Percentiles rank a stretch among this genome's conserved stretches.
Conservation (phyloP, 2,888 invertebrate genomes). For the Hermaeophaga mercurialis region DNA sequence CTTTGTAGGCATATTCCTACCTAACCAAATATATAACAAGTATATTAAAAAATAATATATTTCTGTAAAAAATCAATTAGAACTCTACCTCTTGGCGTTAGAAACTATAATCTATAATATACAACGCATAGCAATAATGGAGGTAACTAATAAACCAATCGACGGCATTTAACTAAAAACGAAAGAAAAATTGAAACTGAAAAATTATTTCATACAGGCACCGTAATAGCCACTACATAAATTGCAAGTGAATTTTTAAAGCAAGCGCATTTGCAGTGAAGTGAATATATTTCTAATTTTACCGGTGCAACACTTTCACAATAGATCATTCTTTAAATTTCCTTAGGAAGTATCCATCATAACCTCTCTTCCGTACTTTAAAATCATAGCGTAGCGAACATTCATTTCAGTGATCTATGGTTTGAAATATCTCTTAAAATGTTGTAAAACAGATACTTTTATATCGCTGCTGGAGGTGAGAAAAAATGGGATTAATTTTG, state of each 20-base stretch:
- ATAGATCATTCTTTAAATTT: constrained; percentile 27
- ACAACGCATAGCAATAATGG: no score
- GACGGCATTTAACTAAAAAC: no score
- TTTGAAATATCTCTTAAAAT: constrained; percentile 15
- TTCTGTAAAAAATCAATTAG: no score
- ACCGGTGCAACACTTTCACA: constrained; percentile 15
- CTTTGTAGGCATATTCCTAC: no score
- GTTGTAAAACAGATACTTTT: constrained; percentile 15
- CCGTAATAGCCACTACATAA: not conserved
- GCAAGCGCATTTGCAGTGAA: constrained; percentile 8
- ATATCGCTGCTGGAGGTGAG: not conserved
- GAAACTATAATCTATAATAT: no score
- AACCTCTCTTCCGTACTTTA: constrained; percentile 20
- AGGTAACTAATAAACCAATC: no score
- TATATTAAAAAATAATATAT: no score
- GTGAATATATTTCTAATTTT: constrained; percentile 23
- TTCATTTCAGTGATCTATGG: constrained; percentile 21
- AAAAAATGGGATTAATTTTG: constrained; percentile 4
- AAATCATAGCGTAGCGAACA: constrained; percentile 20
- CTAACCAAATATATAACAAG: no score
- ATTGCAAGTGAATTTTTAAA: constrained; percentile 10
- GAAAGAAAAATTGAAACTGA: no score
- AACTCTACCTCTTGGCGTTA: no score
- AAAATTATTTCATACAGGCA: no score
- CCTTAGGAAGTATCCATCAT: constrained; percentile 25